Evolutionary conservation across 2,888 invertebrate genomes (phyloP), one percentile per base, ranked within the genome.

Genomic region (Catonia carolina): DNA sequence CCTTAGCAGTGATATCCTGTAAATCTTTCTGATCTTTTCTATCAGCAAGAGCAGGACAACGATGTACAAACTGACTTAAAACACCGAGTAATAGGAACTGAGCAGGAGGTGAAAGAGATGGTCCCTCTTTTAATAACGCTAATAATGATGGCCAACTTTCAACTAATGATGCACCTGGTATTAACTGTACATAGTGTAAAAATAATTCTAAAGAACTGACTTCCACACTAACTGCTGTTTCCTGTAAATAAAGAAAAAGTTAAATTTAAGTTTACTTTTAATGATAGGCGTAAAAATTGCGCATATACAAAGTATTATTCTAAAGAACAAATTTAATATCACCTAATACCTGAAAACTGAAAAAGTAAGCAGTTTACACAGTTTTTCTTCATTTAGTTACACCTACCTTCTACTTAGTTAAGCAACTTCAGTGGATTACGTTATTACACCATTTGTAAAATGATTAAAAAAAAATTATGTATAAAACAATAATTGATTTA

Each of bases 131-230:
- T 39, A 92, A 75, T 31, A 93, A 75, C n/a, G 81, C 77, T 20
- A 88, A 73, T 59, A 92, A 73, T 0, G 88, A 84, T 12, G 79
- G 74, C 89, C 91, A 92, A 0, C 87, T 85, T 69, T 89, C 87
- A 1, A 82, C 78, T 18, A 91, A 74, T 65, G 86, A 86, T 4
- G 81, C 78, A 1, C 81, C 79, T 0, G 83, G 79, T 37, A 83
- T 81, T 6, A 62, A 62, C 52, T 66, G 66, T 23, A 78, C 71
- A 67, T 78, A 80, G 53, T 67, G 63, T 68, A 86, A 86, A 70
- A 92, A 85, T 61, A 92, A 77, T 74, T 93, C 91, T 60, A 93
- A 73, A 57, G 89, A 80, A 51, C 86, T 85, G 17, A 91, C 89
- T 71, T 91, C 91, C 60, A 90, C 76, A 52, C 77, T 78, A 62